Evolutionary conservation across 2,113 vertebrate genomes (phyloP), one percentile per base, ranked within the genome.

Genomic region (Gobio gobio): DNA sequence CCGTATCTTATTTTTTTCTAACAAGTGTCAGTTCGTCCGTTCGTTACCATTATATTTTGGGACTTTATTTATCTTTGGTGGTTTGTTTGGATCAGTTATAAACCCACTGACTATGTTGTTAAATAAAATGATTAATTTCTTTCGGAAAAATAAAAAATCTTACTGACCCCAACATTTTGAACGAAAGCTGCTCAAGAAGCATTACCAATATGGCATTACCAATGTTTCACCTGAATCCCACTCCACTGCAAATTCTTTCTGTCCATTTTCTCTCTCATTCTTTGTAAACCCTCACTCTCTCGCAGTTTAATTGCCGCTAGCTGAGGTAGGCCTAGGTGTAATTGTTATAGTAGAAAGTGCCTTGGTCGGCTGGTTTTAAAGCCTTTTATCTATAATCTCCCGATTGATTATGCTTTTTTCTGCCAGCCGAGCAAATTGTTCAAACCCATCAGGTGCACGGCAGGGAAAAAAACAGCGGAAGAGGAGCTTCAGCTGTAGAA

Each of bases 371-470:
- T 93, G 90, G 88, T 93, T 94, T 94, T 93, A 92, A 88, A 90
- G 89, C 86, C 87, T 78, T 89, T 93, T 94, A 93, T 94, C 94
- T 93, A 88, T 93, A 92, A 93, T 94, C 93, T 94, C 78, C n/a
- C 83, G 90, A 94, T 93, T 94, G 94, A 94, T 94, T 93, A 91
- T 93, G 89, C 84, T 92, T 91, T 64, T 94, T 94, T 91, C 91
- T 92, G 90, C 90, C 91, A 92, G 87, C 85, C 22, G 87, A 90
- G 92, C 92, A 94, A 93, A 94, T 93, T 93, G 91, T 92, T 93
- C 89, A 89, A 75, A 88, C 90, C 89, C 86, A 91, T 93, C 92
- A 91, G 86, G 83, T 84, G 85, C 68, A 79, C 89, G 83, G 88
- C 86, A 40, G 89, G 93, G 86, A 84, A 36, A 59, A 83, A 78